Conservation (phyloP, 2,113 vertebrate species). For the Empidonax traillii region DNA sequence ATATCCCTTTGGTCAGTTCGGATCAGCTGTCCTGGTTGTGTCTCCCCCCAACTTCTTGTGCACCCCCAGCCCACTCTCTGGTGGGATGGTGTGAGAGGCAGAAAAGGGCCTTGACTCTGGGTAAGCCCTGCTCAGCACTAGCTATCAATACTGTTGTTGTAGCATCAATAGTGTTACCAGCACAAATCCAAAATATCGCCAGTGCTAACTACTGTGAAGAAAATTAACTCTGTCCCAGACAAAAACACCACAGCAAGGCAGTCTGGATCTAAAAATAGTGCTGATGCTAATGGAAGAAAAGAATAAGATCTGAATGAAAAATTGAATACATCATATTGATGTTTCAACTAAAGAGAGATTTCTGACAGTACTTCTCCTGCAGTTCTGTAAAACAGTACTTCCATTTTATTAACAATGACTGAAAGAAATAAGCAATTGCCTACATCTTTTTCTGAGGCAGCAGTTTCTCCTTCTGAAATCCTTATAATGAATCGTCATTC, state of each 20-base stretch:
- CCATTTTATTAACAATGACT: background rate
- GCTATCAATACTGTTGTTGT: background rate
- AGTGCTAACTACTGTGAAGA: background rate
- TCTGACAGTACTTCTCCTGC: background rate
- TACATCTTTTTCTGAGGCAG: background rate
- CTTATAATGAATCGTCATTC: background rate
- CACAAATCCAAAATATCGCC: background rate
- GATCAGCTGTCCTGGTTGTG: background rate
- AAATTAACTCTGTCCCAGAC: background rate
- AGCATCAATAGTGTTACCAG: background rate
- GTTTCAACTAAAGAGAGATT: background rate
- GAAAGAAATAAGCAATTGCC: background rate
- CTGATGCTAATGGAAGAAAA: background rate
- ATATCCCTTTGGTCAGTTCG: no score
- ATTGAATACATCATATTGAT: background rate
- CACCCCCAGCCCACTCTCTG: background rate
- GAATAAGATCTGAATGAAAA: background rate
- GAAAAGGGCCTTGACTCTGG: background rate
- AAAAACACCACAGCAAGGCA: background rate
- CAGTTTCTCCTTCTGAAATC: background rate
- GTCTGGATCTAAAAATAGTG: background rate
- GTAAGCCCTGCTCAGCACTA: background rate
- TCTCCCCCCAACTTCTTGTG: background rate
- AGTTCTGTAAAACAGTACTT: background rate
- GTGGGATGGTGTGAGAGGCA: background rate